Base-by-base conservation (phyloP, 2,797 vertebrate species). In the Podargus strigoides region DNA sequence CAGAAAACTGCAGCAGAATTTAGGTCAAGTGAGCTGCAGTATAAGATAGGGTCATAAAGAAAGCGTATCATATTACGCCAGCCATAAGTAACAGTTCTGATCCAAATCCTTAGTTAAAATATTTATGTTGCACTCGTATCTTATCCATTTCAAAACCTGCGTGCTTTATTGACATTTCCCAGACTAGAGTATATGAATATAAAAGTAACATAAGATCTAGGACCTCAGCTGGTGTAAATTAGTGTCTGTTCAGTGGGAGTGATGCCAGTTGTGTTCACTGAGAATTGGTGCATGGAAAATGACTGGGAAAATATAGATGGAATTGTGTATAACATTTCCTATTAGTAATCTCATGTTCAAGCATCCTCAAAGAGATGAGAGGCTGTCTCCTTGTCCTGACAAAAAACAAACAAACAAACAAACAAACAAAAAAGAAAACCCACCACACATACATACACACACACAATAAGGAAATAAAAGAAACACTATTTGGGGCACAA, bases 211-310 rank as follows among this genome's bases (percentile, higher is more conserved):
- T 37, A 80, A 90, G 41, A 73, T 42, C 68, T 41, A 79, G 68
- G 76, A 85, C 59, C 41, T 85, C 80, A 85, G 68, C 75, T 93
- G 83, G 34, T 68, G 63, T 82, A 87, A 93, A 93, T 79, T 82
- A 87, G 44, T 68, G 46, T 87, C 86, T 89, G 49, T 64, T 85
- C 62, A 64, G 63, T 49, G 63, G 67, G 72, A 93, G 32, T 42
- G 59, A 79, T 79, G 86, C 79, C 91, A 79, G n/a, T 72, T 75
- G 68, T 67, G 58, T 44, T 88, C 76, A 79, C 68, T 87, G 59
- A 50, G 34, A 59, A 52, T 36, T 67, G 68, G 55, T 68, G 37
- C 55, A 78, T 41, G 63, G 75, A 87, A 85, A 89, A 94, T 34
- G 30, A 74, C 62, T 82, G 16, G 41, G 75, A 91, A 93, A 93